Percentiles rank a stretch among this genome's conserved stretches.
Conservation (phyloP, 2,113 vertebrate genomes). For the Triplophysa tibetana region DNA sequence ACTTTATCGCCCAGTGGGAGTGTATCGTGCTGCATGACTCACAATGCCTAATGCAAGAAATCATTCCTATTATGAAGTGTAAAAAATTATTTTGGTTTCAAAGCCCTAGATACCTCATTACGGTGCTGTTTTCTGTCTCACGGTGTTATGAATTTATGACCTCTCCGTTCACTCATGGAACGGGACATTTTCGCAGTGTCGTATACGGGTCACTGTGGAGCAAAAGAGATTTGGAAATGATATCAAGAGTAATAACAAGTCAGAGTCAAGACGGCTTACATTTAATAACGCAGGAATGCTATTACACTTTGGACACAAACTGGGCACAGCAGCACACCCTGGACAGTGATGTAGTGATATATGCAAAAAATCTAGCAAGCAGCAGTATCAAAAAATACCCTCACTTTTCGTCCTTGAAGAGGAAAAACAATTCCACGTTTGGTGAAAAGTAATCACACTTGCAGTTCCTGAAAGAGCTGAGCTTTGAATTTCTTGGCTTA, state of each 20-base stretch:
- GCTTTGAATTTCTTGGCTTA: background rate
- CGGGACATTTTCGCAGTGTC: constrained; percentile 37
- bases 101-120: constrained; percentile 50
- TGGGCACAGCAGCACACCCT: background rate
- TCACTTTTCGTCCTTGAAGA: constrained; percentile 9
- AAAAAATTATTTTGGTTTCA: constrained; percentile 43
- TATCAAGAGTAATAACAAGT: constrained; percentile 48
- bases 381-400: constrained; percentile 12
- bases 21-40: constrained; percentile 24
- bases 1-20: constrained; percentile 39
- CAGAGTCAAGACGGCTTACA: constrained; percentile 25
- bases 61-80: constrained; percentile 48
- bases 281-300: constrained; percentile 36
- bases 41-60: constrained; percentile 37
- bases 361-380: background rate
- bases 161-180: constrained; percentile 18
- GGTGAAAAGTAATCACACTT: constrained; percentile 22
- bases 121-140: constrained; percentile 22
- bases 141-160: constrained; percentile 41
- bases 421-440: constrained; percentile 25
- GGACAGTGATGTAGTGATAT: constrained; percentile 39
- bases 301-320: constrained; percentile 39
- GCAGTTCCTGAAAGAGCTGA: constrained; percentile 30
- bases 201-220: constrained; percentile 21
- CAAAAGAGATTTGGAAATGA: constrained; percentile 46